Percentiles rank a stretch among this genome's conserved stretches.
Conservation (phyloP, 1,140 invertebrate species). For the Bombus superbus region DNA sequence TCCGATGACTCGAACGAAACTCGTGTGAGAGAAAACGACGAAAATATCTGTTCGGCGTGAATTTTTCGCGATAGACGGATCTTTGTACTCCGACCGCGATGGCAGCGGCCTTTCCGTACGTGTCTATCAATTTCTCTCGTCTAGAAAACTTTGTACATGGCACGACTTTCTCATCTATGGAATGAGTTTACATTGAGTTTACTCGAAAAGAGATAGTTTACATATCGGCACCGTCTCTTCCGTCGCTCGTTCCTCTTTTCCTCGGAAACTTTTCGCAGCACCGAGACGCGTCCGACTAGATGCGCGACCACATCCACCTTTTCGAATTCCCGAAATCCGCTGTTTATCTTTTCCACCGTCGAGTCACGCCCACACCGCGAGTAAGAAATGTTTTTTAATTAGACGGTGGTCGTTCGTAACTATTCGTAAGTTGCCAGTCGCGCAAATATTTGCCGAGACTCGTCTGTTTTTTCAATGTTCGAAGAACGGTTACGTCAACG, state of each 20-base stretch:
- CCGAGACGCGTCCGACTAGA: background rate
- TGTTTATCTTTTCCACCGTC: background rate
- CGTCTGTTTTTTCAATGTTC: background rate
- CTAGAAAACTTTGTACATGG: constrained; percentile 15
- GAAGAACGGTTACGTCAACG: background rate
- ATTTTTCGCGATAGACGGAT: background rate
- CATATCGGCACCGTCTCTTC: constrained; percentile 19
- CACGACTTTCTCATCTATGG: background rate
- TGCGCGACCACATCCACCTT: too few species aligned
- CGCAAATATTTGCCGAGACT: constrained; percentile 16
- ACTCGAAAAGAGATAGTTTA: constrained; percentile 34
- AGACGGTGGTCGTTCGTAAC: background rate
- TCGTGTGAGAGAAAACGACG: background rate
- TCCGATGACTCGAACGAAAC: background rate
- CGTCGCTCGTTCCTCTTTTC: background rate
- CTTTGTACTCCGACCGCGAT: constrained; percentile 20
- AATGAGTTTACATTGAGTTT: constrained; percentile 43
- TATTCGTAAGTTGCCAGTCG: background rate
- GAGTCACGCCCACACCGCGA: too few species aligned
- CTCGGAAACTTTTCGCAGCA: background rate
- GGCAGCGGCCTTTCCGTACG: background rate
- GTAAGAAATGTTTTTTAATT: constrained; percentile 22
- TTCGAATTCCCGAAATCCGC: background rate
- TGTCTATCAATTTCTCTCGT: constrained; percentile 36
- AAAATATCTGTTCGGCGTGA: background rate